Conservation (phyloP, 2,113 vertebrate genomes). For the Paramormyrops kingsleyae region DNA sequence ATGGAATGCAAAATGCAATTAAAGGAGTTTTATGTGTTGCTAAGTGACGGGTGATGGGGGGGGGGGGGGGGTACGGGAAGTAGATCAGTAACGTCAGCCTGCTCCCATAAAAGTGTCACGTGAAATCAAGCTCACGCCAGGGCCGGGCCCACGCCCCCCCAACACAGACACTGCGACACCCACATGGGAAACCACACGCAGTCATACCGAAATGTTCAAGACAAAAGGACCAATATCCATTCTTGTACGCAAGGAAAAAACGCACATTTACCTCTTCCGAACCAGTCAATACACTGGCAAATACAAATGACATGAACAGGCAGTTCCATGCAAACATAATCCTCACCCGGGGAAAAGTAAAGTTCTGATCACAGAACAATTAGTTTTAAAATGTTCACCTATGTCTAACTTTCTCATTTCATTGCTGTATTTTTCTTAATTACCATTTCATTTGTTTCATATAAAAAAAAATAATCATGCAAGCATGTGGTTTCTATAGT, state of each 20-base stretch:
- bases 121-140: constrained; percentile 58
- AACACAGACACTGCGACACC: constrained; percentile 27
- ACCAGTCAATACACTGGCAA: background rate
- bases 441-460: background rate
- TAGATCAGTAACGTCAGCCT: constrained; percentile 58
- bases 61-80: constrained; percentile 48
- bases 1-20: constrained; percentile 66
- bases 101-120: constrained; percentile 65
- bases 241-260: background rate
- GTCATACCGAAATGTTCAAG: background rate
- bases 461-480: background rate
- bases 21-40: constrained; percentile 65
- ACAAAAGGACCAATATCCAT: background rate
- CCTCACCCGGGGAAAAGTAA: background rate
- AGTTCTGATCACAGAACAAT: background rate
- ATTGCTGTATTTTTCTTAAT: background rate
- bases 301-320: background rate
- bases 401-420: background rate
- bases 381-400: background rate
- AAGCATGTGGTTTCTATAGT: background rate
- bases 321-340: background rate
- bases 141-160: background rate
- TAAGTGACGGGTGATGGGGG: constrained; percentile 60
- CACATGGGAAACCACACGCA: background rate
- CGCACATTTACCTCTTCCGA: background rate